These are phyloP conservation scores for Caloenas nicobarica DNA, from an alignment of 2,113 vertebrate genomes.

Conservation along the genomic window DNA sequence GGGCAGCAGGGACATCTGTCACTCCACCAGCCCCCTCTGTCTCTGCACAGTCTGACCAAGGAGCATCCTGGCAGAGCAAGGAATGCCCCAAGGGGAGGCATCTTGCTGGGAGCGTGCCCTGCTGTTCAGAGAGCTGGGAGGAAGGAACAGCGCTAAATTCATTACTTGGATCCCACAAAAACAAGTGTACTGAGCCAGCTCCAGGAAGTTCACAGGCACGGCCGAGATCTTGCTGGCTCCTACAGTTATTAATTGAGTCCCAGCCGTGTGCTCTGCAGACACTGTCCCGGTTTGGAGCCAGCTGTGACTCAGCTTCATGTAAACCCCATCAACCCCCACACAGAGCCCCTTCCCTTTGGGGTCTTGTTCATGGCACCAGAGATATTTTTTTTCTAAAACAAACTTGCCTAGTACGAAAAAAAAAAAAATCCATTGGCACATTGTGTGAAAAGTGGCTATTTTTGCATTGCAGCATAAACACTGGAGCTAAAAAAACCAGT, in stretches of 20 bases:
- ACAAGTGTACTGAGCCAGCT: not conserved
- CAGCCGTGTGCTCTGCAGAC: not conserved
- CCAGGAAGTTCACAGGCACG: not conserved
- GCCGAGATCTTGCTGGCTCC: not conserved
- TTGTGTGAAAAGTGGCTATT: not conserved
- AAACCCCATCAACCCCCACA: not conserved
- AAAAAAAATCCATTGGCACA: not conserved
- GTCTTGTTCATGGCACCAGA: not conserved
- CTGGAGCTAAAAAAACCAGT: not conserved
- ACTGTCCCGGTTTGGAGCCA: not conserved
- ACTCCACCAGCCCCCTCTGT: not conserved
- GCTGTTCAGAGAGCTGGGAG: not conserved
- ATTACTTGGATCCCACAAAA: not conserved
- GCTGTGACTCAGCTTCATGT: slow-evolving; percentile 18
- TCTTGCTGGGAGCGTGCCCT: not conserved
- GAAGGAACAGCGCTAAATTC: not conserved
- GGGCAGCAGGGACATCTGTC: not conserved
- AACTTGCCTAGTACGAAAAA: not conserved
- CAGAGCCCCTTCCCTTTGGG: not conserved
- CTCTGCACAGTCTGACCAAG: not conserved
- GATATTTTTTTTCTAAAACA: not conserved
- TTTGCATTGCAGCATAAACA: not conserved
- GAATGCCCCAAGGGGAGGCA: not conserved
- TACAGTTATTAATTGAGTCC: not conserved
- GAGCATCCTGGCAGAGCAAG: not conserved